Base-by-base conservation (phyloP, 2,797 vertebrate species). In the Myiotriccus ornatus region DNA sequence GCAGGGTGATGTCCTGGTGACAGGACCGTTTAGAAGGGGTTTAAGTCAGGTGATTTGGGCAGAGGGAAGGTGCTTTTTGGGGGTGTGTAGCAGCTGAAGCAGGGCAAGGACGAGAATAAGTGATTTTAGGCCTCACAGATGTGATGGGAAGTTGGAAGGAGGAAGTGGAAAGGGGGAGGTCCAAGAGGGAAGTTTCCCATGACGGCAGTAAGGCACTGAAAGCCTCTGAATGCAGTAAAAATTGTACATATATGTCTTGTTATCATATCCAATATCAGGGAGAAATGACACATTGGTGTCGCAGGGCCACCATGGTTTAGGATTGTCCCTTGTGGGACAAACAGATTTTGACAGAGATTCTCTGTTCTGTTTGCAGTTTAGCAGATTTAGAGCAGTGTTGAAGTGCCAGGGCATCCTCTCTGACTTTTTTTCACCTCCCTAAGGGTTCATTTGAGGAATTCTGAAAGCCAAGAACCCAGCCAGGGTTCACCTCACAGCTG, bases 281-380 rank as follows among this genome's bases (percentile, higher is more conserved):
- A 7, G 6, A 52, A 80, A 16, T 22, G 10, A 21, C 23, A 10
- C 0, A 0, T 23, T 10, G 1, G 5, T 56, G 4, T 49, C 28
- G 46, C n/a, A 24, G 25, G 44, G 6, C 43, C 43, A 47, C 46
- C 6, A 2, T 41, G 23, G 21, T 53, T 87, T 49, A 23, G 12
- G 27, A 81, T 63, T 91, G 35, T 56, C 14, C 1, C 6, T 22
- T 73, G 22, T 56, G 34, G 34, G 14, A 14, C 22, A 12, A 14
- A 20, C 13, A 44, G 41, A 41, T 67, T 83, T 73, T 22, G 9
- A 21, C 55, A 50, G 49, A 39, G 2, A 14, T 21, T 2, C 55
- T 52, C 35, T 82, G 25, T 69, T 57, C 3, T 1, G 3, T 56
- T 70, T 87, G 41, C 34, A 32, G 65, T 87, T 68, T 28, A 49